phyloP scores from a whole-genome alignment of 2,888 invertebrate species.

The Agrilus cyanescens region DNA sequence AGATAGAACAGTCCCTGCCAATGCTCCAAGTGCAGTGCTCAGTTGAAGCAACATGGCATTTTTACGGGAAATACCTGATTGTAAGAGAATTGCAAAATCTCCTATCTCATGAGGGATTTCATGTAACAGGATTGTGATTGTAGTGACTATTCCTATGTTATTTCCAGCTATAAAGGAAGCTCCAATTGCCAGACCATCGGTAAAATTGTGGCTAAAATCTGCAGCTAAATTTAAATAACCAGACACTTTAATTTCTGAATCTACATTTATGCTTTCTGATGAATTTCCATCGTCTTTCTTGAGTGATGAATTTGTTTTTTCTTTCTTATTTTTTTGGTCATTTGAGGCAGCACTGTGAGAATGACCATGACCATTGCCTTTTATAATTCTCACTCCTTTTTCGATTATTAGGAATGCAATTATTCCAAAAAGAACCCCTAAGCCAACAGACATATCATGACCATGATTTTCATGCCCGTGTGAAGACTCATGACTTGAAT shows the following conservation, averaged over 20 bases:
- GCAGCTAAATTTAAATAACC: conserved; percentile 96
- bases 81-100: conserved; percentile 96
- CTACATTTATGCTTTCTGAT: conserved; percentile 33
- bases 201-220: conserved; percentile 98
- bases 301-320: conserved; percentile 29
- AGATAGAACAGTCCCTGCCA: conserved; percentile 85
- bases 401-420: conserved; percentile 88
- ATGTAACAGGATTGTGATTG: conserved; percentile 90
- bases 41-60: conserved; percentile 94
- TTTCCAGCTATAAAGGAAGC: conserved; percentile 92
- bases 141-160: conserved; percentile 79
- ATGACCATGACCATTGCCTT: conserved; percentile 66
- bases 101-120: conserved; percentile 99
- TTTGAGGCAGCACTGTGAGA: conserved; percentile 41
- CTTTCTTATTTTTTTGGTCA: conserved; percentile 23
- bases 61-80: conserved; percentile 86
- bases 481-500: conserved; percentile 13
- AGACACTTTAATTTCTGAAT: conserved; percentile 59
- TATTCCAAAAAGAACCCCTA: conserved; percentile 90
- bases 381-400: conserved; percentile 78
- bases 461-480: conserved; percentile 48
- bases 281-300: conserved; percentile 33
- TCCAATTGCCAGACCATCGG: conserved; percentile 97
- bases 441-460: conserved; percentile 82
- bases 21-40: conserved; percentile 87